A percentile compares a stretch with the other conserved stretches of the same genome.
phyloP scores from a whole-genome alignment of 2,113 vertebrate genomes.

The Oxyura jamaicensis region DNA sequence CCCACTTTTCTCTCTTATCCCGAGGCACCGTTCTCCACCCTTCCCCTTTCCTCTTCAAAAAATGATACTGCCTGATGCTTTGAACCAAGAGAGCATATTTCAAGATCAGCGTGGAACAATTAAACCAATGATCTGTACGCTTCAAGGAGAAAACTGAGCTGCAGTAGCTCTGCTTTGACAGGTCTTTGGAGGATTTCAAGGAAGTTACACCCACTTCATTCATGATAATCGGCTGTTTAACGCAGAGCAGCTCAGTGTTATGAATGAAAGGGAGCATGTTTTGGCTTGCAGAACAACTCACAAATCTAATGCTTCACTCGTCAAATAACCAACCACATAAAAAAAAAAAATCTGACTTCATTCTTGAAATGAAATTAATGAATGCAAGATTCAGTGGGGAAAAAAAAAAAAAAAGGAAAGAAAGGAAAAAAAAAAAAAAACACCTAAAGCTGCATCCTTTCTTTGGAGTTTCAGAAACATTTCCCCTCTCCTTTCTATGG shows the following conservation, averaged over 20 bases:
- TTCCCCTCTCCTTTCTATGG: background rate
- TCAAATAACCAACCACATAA: slow-evolving; percentile 30
- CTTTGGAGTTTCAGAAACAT: background rate
- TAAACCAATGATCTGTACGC: slow-evolving; percentile 43
- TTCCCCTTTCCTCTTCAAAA: background rate
- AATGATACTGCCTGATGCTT: background rate
- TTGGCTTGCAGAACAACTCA: slow-evolving; percentile 64
- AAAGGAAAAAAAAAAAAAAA: background rate
- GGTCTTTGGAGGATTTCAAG: slow-evolving; percentile 67
- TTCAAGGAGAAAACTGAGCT: slow-evolving; percentile 46
- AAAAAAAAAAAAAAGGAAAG: background rate
- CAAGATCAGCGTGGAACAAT: slow-evolving; percentile 42
- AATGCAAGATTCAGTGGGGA: background rate
- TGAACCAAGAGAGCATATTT: slow-evolving; percentile 28
- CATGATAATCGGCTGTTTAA: slow-evolving; percentile 68
- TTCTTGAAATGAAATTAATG: slow-evolving; percentile 47
- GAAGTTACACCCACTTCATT: slow-evolving; percentile 68
- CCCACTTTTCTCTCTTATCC: slow-evolving; percentile 31
- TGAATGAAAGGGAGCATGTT: slow-evolving; percentile 69
- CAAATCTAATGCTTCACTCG: slow-evolving; percentile 43
- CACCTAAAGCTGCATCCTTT: background rate
- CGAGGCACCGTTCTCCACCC: background rate
- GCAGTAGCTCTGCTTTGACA: slow-evolving; percentile 70
- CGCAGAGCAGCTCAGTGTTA: slow-evolving; percentile 50
- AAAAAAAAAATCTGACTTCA: background rate